Evolutionary conservation across 2,888 invertebrate species (phyloP).

Genomic region (Yponomeuta cagnagella): DNA sequence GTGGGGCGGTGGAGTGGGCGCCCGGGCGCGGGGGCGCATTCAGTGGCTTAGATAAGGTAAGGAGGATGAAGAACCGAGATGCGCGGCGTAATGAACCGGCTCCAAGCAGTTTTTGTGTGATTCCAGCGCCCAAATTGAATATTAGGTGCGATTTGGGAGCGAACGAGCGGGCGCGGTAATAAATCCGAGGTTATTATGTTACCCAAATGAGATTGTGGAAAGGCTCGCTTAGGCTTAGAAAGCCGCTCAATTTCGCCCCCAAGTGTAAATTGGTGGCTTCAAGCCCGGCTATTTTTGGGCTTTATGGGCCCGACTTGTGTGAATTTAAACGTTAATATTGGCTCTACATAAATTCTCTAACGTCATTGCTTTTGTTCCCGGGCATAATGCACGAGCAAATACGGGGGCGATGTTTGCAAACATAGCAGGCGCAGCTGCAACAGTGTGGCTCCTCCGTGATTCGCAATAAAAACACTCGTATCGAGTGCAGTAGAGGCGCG

Average conservation of each 20-base stretch:
- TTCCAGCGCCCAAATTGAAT: constrained; percentile 72
- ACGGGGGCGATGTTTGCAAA: constrained; percentile 45
- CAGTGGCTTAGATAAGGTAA: constrained; percentile 74
- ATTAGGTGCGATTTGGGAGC: constrained; percentile 73
- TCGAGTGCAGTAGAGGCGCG: constrained; percentile 10
- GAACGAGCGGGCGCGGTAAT: constrained; percentile 70
- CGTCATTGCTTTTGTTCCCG: background rate
- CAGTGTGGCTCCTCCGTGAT: constrained; percentile 62
- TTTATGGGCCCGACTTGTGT: constrained; percentile 23
- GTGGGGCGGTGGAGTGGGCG: constrained; percentile 32
- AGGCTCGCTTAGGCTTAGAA: constrained; percentile 54
- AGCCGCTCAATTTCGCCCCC: constrained; percentile 62
- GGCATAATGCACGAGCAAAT: constrained; percentile 28
- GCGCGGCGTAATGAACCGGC: constrained; percentile 73
- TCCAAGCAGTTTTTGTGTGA: constrained; percentile 72
- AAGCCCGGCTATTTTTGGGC: constrained; percentile 44
- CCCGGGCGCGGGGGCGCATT: constrained; percentile 54
- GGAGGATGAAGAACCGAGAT: constrained; percentile 74
- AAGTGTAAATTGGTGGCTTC: constrained; percentile 60
- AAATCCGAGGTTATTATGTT: constrained; percentile 73
- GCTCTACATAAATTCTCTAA: constrained; percentile 15
- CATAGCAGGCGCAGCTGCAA: constrained; percentile 54
- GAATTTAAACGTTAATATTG: constrained; percentile 46
- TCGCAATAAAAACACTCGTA: constrained; percentile 62
- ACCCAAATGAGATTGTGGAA: constrained; percentile 69